phyloP scores from a whole-genome alignment of 37 sponge, comb jelly and placozoan genomes.

The Lycopodina hypogea region DNA sequence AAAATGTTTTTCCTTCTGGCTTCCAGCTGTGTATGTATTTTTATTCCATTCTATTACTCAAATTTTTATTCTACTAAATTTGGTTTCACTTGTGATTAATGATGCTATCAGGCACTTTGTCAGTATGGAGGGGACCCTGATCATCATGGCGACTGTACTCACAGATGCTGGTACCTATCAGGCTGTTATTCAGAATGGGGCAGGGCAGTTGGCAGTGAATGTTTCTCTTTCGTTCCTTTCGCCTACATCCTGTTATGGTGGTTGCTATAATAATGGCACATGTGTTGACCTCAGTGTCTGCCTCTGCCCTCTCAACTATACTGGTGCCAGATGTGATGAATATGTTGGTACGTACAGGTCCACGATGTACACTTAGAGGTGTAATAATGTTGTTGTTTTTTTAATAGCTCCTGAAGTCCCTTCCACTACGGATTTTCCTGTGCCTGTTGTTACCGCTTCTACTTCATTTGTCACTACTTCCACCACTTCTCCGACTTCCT shows the following conservation, averaged over 20 bases:
- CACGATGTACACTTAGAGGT: too few species aligned
- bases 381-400: too few species aligned
- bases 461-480: too few species aligned
- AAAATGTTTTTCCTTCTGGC: too few species aligned
- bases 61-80: too few species aligned
- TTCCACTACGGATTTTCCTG: too few species aligned
- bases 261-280: slow-evolving; percentile 17
- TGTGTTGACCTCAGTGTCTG: slow-evolving; percentile 11
- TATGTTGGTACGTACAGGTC: neutral
- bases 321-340: slow-evolving; percentile 5
- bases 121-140: slow-evolving; percentile 14
- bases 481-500: too few species aligned
- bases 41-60: too few species aligned
- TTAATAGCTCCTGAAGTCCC: too few species aligned
- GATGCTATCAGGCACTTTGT: slow-evolving; percentile 10
- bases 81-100: too few species aligned
- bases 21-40: neutral
- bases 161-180: slow-evolving; percentile 26
- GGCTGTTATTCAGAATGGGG: slow-evolving; percentile 33
- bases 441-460: too few species aligned
- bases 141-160: slow-evolving; percentile 16
- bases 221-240: slow-evolving; percentile 10
- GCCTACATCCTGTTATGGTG: neutral
- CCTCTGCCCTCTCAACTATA: slow-evolving; percentile 4
- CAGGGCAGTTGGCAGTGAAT: slow-evolving; percentile 10